Evolutionary conservation across 1,140 invertebrate genomes (phyloP).

Genomic region (Papilio xuthus): DNA sequence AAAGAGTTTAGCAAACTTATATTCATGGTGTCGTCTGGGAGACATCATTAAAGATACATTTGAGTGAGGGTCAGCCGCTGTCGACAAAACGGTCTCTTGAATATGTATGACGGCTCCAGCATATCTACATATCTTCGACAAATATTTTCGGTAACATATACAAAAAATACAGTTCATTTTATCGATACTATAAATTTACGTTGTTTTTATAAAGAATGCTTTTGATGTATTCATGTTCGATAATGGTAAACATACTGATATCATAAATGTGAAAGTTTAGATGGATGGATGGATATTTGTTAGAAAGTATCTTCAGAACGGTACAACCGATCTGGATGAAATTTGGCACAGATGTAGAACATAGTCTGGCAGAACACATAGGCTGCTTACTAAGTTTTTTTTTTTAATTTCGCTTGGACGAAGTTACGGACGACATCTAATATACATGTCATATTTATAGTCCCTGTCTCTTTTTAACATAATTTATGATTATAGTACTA

Average conservation of each 20-base stretch:
- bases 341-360: no score
- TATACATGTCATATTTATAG: no score
- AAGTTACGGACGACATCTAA: no score
- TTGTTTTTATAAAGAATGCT: not conserved
- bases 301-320: no score
- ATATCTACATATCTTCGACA: constrained; percentile 20
- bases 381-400: no score
- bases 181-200: not conserved
- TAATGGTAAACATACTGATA: no score
- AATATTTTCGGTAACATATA: constrained; percentile 14
- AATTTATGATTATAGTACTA: not conserved
- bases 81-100: constrained; percentile 14
- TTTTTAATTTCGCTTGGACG: no score
- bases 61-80: not conserved
- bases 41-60: constrained; percentile 23
- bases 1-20: constrained; percentile 14
- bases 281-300: no score
- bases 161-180: constrained; percentile 2
- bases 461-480: not conserved
- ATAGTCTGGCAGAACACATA: no score
- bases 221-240: not conserved
- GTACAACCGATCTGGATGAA: no score
- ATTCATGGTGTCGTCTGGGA: constrained; percentile 15
- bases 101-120: not conserved
- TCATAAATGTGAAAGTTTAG: no score